Base-by-base conservation (phyloP, 2,113 vertebrate species). In the Anolis carolinensis region DNA sequence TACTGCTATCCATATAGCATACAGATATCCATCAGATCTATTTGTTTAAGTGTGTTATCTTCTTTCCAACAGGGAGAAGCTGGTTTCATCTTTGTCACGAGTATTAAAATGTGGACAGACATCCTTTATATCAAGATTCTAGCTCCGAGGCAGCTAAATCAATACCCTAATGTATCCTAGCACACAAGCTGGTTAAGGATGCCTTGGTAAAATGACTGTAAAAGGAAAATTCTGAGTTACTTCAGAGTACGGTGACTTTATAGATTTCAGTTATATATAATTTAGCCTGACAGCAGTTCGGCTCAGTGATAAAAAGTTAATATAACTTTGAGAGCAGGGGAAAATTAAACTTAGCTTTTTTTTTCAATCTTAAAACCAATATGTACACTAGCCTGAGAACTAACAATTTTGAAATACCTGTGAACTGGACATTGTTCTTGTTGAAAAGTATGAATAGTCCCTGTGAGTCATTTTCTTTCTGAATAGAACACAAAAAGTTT, bases 61-160 rank as follows among this genome's bases (percentile, higher is more conserved):
- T 34, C 23, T 23, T 81, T 85, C 52, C 27, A 8, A 78, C 87
- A 27, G 83, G n/a, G 59, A 79, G 18, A 30, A 65, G 30, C 65
- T 88, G 55, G 27, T 59, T 89, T 80, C 81, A 39, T 48, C 76
- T 75, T 71, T 52, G 44, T 65, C 1, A 3, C 25, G 9, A 78
- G 62, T 84, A 83, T 86, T 81, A 80, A 86, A 86, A 87, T 81
- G 68, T 80, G 84, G 63, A 67, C 39, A 59, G 30, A 79, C 84
- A 55, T 62, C 20, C 87, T 89, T 81, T 85, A 32, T 74, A 32
- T 82, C 82, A 39, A 62, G 5, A 2, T 27, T 83, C 59, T 6
- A 89, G 83, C 86, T 85, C 89, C 77, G 25, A 84, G 72, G 59
- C 76, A 85, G 73, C 55, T 3, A 39, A 80, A 85, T 87, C 81